Percentiles rank a stretch among this genome's conserved stretches.
phyloP scores from a whole-genome alignment of 2,888 invertebrate genomes.

The Linnaemya vulpina region DNA sequence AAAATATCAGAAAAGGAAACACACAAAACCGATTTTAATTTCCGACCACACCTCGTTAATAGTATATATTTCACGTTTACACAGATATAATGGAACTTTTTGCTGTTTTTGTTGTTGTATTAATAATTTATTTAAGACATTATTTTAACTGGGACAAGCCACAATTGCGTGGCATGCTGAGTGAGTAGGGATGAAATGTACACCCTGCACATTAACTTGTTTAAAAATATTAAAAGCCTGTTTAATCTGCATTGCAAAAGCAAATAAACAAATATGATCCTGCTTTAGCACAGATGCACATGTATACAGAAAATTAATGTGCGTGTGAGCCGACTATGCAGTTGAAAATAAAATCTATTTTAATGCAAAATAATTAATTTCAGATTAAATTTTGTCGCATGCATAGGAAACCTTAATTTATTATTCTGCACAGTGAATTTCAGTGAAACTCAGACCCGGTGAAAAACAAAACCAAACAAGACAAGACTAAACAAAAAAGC shows the following conservation, averaged over 20 bases:
- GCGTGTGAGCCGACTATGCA: neutral
- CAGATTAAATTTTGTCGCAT: slow-evolving; percentile 36
- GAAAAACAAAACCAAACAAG: neutral
- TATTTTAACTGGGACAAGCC: slow-evolving; percentile 47
- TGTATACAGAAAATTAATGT: no score
- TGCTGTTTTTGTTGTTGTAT: slow-evolving; percentile 1
- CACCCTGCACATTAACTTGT: slow-evolving; percentile 1
- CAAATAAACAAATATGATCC: slow-evolving; percentile 22
- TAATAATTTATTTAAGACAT: slow-evolving; percentile 47
- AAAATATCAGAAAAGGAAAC: neutral
- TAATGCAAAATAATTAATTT: slow-evolving; percentile 12
- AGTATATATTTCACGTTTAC: neutral
- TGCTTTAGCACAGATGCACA: neutral
- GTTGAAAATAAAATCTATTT: neutral
- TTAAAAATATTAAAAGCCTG: slow-evolving; percentile 4
- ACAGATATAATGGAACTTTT: slow-evolving; percentile 17
- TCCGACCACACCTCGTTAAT: neutral
- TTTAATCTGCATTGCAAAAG: neutral
- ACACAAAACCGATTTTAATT: neutral
- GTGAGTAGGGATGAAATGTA: slow-evolving; percentile 3
- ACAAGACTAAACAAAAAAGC: neutral
- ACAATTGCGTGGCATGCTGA: slow-evolving; percentile 48
- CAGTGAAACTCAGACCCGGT: neutral
- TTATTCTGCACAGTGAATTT: slow-evolving; percentile 11
- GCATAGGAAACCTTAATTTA: slow-evolving; percentile 6